A percentile compares a stretch with the other conserved stretches of the same genome.
Evolutionary conservation across 2,888 invertebrate genomes (phyloP).

Genomic region (Malachius bipustulatus): DNA sequence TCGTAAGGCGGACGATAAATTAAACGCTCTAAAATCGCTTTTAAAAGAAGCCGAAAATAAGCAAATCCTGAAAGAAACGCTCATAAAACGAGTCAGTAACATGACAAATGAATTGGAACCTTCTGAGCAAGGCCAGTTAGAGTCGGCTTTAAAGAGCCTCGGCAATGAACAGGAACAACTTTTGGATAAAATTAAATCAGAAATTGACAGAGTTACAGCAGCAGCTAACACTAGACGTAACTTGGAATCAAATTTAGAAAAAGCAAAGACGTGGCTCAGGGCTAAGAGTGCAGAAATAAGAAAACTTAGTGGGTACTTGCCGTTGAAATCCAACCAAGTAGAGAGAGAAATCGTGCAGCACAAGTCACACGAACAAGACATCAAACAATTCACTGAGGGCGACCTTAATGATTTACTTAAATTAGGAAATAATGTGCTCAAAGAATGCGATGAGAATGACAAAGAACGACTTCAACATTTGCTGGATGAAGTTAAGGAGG

Average conservation of each 20-base stretch:
- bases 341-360: conserved; percentile 69
- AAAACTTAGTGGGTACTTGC: conserved; percentile 63
- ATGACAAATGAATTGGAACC: conserved; percentile 78
- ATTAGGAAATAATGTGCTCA: conserved; percentile 62
- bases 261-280: conserved; percentile 70
- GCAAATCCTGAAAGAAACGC: conserved; percentile 65
- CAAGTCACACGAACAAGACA: conserved; percentile 62
- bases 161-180: conserved; percentile 65
- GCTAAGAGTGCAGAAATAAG: conserved; percentile 63
- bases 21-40: conserved; percentile 58
- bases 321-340: conserved; percentile 69
- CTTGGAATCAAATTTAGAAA: conserved; percentile 67
- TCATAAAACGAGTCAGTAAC: conserved; percentile 72
- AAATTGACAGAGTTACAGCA: conserved; percentile 57
- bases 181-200: conserved; percentile 55
- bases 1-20: conserved; percentile 61
- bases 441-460: conserved; percentile 68
- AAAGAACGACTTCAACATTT: conserved; percentile 51
- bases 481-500: conserved; percentile 55
- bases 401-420: conserved; percentile 64
- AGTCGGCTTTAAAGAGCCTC: conserved; percentile 58
- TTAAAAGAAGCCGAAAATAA: conserved; percentile 78
- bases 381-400: conserved; percentile 65
- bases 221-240: conserved; percentile 62
- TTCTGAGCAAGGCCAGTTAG: conserved; percentile 68